phyloP scores from a whole-genome alignment of 2,797 vertebrate species.

The Cuniculus paca region DNA sequence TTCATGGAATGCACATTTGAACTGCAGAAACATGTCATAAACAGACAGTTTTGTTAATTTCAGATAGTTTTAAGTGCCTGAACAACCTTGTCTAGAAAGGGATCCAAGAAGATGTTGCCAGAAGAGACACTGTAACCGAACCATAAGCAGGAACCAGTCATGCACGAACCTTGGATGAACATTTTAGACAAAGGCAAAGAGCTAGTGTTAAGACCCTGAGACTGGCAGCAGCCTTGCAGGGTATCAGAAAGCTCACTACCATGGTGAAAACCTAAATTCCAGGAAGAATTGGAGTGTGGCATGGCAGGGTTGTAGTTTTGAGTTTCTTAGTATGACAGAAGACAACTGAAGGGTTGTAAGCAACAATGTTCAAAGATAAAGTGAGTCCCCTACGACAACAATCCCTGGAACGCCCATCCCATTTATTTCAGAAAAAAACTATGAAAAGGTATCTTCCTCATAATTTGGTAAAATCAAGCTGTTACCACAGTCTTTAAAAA shows the following conservation, averaged over 20 bases:
- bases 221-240: neutral
- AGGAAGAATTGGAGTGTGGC: neutral
- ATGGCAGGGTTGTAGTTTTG: neutral
- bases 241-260: neutral
- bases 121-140: neutral
- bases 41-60: neutral
- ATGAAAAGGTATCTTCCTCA: neutral
- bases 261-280: neutral
- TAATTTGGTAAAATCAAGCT: constrained; percentile 44
- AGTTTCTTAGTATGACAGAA: neutral
- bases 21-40: neutral
- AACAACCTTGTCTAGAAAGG: neutral
- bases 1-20: neutral
- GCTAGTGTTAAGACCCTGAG: neutral
- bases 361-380: neutral
- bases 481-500: constrained; percentile 8
- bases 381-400: neutral
- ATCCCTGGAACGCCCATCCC: neutral
- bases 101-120: neutral
- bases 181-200: neutral
- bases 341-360: neutral
- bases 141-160: neutral
- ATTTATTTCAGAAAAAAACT: constrained; percentile 10
- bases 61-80: neutral
- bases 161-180: neutral